A percentile compares a stretch with the other conserved stretches of the same genome.
phyloP scores from a whole-genome alignment of 1,140 invertebrate species.

The Aradophagus sp. region DNA sequence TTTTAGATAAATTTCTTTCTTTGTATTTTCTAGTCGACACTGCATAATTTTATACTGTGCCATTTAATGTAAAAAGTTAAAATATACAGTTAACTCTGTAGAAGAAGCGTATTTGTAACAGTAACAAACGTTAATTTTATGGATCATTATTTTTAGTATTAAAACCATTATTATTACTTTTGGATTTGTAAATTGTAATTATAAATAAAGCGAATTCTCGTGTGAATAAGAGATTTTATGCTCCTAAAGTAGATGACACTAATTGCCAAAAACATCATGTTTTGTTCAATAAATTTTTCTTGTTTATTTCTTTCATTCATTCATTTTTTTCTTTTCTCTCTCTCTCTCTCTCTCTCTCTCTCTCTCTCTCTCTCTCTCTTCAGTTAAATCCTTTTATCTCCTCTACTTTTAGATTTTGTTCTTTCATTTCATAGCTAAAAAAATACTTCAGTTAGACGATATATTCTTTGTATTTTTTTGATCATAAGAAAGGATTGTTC shows the following conservation, averaged over 20 bases:
- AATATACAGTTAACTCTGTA: slow-evolving; percentile 52
- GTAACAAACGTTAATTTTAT: slow-evolving; percentile 73
- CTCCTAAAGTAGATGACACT: slow-evolving; percentile 72
- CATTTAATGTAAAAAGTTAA: slow-evolving; percentile 53
- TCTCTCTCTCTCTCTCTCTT: too few relatives aligned
- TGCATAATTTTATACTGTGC: slow-evolving; percentile 39
- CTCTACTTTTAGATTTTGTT: slow-evolving; percentile 29
- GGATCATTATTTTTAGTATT: slow-evolving; percentile 32
- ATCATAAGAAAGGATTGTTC: slow-evolving; percentile 75
- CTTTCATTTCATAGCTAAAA: slow-evolving; percentile 42
- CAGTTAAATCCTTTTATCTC: too few relatives aligned
- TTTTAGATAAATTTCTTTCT: slow-evolving; percentile 15
- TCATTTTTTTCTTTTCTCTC: slow-evolving; percentile 7
- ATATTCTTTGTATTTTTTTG: slow-evolving; percentile 44
- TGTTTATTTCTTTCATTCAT: slow-evolving; percentile 48
- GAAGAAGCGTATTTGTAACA: slow-evolving; percentile 60
- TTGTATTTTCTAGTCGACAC: slow-evolving; percentile 44
- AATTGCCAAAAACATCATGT: slow-evolving; percentile 69
- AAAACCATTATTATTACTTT: slow-evolving; percentile 49
- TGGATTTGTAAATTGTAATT: slow-evolving; percentile 68
- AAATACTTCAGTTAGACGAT: slow-evolving; percentile 59
- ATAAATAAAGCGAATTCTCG: slow-evolving; percentile 71
- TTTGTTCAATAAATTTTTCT: slow-evolving; percentile 62
- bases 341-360: not conserved
- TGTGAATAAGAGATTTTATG: slow-evolving; percentile 69